These are phyloP conservation scores for Lindbergichthys nudifrons DNA, from an alignment of 2,797 vertebrate species.

Conservation along the genomic window DNA sequence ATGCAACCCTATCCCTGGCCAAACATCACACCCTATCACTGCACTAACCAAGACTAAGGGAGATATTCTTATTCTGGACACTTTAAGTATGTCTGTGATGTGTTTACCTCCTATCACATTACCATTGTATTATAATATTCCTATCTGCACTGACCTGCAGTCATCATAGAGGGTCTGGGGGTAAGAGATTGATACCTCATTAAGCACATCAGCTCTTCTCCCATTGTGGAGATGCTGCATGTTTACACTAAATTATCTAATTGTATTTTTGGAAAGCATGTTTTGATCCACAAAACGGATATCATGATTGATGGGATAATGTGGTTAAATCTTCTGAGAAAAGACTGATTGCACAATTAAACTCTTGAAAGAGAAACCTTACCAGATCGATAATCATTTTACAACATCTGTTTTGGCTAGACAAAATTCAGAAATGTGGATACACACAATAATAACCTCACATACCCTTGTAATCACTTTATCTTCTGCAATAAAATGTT, in stretches of 20 bases:
- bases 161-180: conserved; percentile 11
- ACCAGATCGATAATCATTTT: not conserved
- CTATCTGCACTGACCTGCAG: conserved; percentile 26
- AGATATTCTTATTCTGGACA: conserved; percentile 11
- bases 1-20: conserved; percentile 58
- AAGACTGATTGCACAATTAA: not conserved
- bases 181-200: conserved; percentile 9
- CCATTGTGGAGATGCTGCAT: conserved; percentile 30
- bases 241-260: not conserved
- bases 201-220: conserved; percentile 25
- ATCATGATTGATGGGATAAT: not conserved
- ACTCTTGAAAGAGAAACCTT: not conserved
- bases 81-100: conserved; percentile 15
- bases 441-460: not conserved
- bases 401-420: not conserved
- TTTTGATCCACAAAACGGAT: not conserved
- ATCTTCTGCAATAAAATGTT: conserved; percentile 33
- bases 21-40: conserved; percentile 54
- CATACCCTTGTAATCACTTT: not conserved
- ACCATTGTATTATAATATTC: not conserved
- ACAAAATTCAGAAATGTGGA: conserved; percentile 9
- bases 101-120: not conserved
- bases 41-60: conserved; percentile 48
- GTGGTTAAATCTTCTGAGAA: conserved; percentile 10
- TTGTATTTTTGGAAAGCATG: conserved; percentile 24